Evolutionary conservation across 2,797 vertebrate genomes (phyloP), one percentile per base, ranked within the genome.

Genomic region (Manis javanica): DNA sequence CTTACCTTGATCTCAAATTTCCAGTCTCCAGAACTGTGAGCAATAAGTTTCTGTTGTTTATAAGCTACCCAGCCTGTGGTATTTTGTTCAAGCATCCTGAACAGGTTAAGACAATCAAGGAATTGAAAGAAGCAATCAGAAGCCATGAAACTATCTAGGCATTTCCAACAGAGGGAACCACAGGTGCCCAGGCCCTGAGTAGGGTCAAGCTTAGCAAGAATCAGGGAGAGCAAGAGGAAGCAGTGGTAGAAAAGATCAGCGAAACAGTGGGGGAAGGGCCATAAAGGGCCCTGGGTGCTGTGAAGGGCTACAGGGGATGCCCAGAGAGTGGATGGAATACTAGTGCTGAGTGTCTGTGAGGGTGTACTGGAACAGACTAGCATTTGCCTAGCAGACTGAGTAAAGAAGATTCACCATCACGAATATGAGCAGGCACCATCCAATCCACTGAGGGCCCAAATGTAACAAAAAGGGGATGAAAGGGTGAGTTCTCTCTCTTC

Each of bases 371-470:
- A 82, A 74, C 14, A 82, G 24, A 82, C 63, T n/a, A 82, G 23
- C 46, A 93, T 63, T 81, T 87, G 75, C 72, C 72, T 81, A 87
- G 77, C 37, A 72, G 68, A 82, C 46, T 68, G 31, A 31, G 87
- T 53, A 55, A 55, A 55, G 42, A 83, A 61, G 66, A 87, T 59
- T 55, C 29, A 6, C 53, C 3, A 66, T 71, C 64, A 61, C 51
- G n/a, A 42, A 24, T 42, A 64, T 51, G 75, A 42, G 26, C 24
- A 10, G 15, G 63, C 46, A 23, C 34, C 7, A 26, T 19, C 29
- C 7, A 68, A 15, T 37, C 29, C 39, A 11, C 29, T 57, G 61
- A 55, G 49, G 51, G 37, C 39, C 37, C 51, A 92, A 16, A 57
- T 7, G 63, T 34, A 59, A 72, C 34, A 81, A 59, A 66, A 46